A percentile compares a stretch with the other conserved stretches of the same genome.
These are phyloP conservation scores for Indicator indicator DNA, from an alignment of 2,113 vertebrate species.

Conservation along the genomic window DNA sequence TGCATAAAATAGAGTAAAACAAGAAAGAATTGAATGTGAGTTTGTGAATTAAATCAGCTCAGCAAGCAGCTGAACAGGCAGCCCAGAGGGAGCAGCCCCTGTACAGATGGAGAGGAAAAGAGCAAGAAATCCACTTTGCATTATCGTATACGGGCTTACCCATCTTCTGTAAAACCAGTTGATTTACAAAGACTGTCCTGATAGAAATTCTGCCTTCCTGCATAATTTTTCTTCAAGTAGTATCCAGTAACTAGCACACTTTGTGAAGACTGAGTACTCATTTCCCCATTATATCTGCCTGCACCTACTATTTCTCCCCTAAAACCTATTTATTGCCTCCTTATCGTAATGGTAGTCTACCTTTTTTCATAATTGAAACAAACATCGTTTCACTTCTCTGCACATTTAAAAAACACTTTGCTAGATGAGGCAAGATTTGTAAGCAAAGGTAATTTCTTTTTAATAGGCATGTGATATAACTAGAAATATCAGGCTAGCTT, in stretches of 20 bases:
- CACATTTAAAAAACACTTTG: background rate
- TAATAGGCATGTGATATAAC: background rate
- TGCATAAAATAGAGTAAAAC: background rate
- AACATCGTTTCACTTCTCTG: background rate
- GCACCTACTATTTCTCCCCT: background rate
- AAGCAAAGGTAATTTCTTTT: background rate
- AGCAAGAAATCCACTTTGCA: background rate
- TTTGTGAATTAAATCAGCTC: background rate
- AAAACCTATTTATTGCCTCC: background rate
- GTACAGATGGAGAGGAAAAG: background rate
- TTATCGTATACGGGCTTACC: background rate
- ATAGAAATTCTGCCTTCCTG: background rate
- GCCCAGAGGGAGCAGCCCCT: background rate
- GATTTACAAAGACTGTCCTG: background rate
- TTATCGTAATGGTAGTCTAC: background rate
- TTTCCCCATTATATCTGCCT: background rate
- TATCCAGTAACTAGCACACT: background rate
- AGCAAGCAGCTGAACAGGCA: background rate
- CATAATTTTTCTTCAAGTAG: background rate
- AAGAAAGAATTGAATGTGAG: background rate
- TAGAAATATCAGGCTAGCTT: background rate
- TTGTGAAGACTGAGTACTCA: background rate
- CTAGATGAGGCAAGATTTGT: background rate
- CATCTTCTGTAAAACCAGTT: background rate
- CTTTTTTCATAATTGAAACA: background rate